These are phyloP conservation scores for Gila orcuttii DNA, from an alignment of 2,113 vertebrate species.

Conservation along the genomic window DNA sequence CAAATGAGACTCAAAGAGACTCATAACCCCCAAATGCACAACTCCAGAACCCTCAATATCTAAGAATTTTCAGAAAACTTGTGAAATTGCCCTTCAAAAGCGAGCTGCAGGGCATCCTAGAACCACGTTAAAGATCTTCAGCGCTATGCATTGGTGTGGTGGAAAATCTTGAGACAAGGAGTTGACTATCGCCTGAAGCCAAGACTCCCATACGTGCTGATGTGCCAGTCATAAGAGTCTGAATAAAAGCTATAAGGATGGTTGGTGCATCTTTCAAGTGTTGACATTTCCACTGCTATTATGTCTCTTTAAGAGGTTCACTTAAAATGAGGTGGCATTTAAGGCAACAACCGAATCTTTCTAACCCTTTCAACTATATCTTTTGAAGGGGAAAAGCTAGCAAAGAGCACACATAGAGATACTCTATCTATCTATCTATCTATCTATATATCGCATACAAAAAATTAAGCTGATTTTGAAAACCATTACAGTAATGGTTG, in stretches of 20 bases:
- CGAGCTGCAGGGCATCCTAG: slow-evolving; percentile 22
- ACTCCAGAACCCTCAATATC: not conserved
- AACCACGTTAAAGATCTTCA: slow-evolving; percentile 12
- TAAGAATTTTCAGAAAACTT: slow-evolving; percentile 2
- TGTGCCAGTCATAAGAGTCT: slow-evolving; percentile 62
- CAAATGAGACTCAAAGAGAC: not conserved
- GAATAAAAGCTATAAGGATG: slow-evolving; percentile 59
- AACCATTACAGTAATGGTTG: no score
- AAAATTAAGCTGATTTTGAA: no score
- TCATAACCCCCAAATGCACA: not conserved
- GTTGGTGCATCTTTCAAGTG: slow-evolving; percentile 69
- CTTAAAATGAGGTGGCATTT: slow-evolving; percentile 75
- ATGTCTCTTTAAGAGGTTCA: slow-evolving; percentile 70
- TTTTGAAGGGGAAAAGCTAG: slow-evolving; percentile 6
- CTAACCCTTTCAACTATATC: slow-evolving; percentile 45
- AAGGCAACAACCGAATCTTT: slow-evolving; percentile 60
- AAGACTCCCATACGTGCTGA: slow-evolving; percentile 59
- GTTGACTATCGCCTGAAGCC: slow-evolving; percentile 53
- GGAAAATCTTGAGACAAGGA: slow-evolving; percentile 35
- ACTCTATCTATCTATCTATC: not conserved
- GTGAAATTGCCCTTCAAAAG: slow-evolving; percentile 24
- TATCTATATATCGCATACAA: not conserved
- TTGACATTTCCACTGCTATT: slow-evolving; percentile 76
- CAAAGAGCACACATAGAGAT: slow-evolving; percentile 14
- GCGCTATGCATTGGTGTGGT: slow-evolving; percentile 3